Conservation (phyloP, 2,113 vertebrate species). For the Columba livia region DNA sequence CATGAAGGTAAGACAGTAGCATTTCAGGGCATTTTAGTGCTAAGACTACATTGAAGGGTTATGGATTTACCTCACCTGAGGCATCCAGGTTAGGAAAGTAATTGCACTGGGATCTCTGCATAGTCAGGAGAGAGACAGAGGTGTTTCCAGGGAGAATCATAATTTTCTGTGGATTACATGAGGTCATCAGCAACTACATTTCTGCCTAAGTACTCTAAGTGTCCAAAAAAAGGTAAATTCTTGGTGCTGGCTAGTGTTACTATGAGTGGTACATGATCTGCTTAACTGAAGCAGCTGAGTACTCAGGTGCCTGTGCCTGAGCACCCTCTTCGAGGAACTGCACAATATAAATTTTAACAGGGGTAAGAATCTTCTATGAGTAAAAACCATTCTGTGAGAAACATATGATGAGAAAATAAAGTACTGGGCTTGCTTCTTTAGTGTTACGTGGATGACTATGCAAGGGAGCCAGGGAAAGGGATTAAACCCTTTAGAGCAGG, state of each 20-base stretch:
- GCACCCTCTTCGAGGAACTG: not conserved
- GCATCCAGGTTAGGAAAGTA: not conserved
- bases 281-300: not conserved
- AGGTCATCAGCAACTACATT: not conserved
- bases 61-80: not conserved
- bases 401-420: not conserved
- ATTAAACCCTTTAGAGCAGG: not conserved
- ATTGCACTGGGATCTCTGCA: not conserved
- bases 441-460: not conserved
- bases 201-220: not conserved
- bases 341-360: not conserved
- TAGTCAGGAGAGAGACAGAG: not conserved
- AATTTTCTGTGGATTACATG: not conserved
- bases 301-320: not conserved
- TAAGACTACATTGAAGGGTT: not conserved
- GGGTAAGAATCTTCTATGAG: not conserved
- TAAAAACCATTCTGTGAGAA: not conserved
- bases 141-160: not conserved
- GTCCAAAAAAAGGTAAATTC: not conserved
- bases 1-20: not conserved
- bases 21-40: not conserved
- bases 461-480: not conserved
- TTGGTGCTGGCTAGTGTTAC: rapidly evolving
- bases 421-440: not conserved
- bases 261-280: not conserved